Base-by-base conservation (phyloP, 1,140 invertebrate genomes). In the Drosophila micromelanica region DNA sequence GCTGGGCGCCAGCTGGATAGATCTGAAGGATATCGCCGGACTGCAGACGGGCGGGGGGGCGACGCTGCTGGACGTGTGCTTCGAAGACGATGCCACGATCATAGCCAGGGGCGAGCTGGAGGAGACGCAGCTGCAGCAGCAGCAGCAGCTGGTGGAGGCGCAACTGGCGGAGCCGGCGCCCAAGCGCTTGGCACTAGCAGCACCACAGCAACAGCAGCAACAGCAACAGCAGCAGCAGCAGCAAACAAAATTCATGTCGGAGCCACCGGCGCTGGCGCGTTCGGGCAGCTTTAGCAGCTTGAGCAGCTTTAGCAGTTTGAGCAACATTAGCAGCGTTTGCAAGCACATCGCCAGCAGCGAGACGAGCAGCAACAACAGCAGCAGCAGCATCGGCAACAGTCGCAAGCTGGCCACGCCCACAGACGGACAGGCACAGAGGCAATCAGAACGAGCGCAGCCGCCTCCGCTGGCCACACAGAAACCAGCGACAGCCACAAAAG, bases 1-100 rank as follows among this genome's bases (percentile, higher is more conserved):
- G 27, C 32, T 91, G 48, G 90, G 90, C 0, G 90, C 90, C 57
- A 91, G 90, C 27, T 91, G 90, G 90, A 91, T 91, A 12, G 90
- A 91, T 69, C 72, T 91, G 9, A 91, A 91, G 70, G 90, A 91
- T 23, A 91, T 91, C 37, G 90, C 90, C 0, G 90, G 90, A 0
- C 15, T 91, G 57, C 90, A 91, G 52, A 76, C 90, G 2, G 48
- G 78, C 15, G 73, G 74, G 2, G 81, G 80, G 0, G 49, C 82
- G 27, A 91, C 90, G 3, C 13, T 91, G 55, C 69, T 91, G 49
- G 90, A 91, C 46, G 90, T 91, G 3, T 90, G 87, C 67, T 91
- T 91, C 12, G 90, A 76, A n/a, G 81, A 86, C 42, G 80, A 73
- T 5, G 68, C 54, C 27, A 84, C 76, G 35, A 79, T 89, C 11